phyloP scores from a whole-genome alignment of 2,113 vertebrate species.

The Coryphaenoides rupestris region DNA sequence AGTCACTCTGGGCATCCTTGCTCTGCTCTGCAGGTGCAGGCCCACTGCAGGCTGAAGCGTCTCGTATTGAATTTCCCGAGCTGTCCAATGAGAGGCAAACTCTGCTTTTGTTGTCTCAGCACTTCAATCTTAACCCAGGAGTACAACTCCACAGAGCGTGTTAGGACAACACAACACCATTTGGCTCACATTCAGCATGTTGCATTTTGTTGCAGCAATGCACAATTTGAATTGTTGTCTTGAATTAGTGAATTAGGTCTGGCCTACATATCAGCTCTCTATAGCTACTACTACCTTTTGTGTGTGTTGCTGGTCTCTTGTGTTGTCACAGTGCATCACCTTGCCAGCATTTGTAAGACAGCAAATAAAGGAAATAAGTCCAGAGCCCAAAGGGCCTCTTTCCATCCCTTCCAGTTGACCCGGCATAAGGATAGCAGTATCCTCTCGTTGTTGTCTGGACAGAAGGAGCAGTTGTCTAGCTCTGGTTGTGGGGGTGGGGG shows the following conservation, averaged over 20 bases:
- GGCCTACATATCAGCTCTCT: too few relatives aligned
- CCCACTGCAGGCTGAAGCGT: slow-evolving; percentile 15
- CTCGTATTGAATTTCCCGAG: slow-evolving; percentile 42
- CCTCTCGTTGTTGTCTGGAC: slow-evolving; percentile 28
- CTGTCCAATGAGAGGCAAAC: slow-evolving; percentile 21
- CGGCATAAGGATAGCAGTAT: slow-evolving; percentile 39
- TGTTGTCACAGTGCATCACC: too few relatives aligned
- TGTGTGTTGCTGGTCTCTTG: too few relatives aligned
- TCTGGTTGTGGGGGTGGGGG: slow-evolving; percentile 7
- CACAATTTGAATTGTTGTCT: too few relatives aligned
- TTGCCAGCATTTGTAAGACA: neutral
- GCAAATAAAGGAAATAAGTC: slow-evolving; percentile 18
- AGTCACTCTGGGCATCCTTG: too few relatives aligned
- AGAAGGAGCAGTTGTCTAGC: slow-evolving; percentile 46
- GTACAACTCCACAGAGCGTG: slow-evolving; percentile 1
- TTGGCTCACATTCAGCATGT: slow-evolving; percentile 20
- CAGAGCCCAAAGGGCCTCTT: slow-evolving; percentile 31
- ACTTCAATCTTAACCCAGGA: slow-evolving; percentile 25
- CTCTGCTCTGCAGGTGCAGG: too few relatives aligned
- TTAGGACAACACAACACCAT: slow-evolving; percentile 12
- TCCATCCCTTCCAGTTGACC: slow-evolving; percentile 27
- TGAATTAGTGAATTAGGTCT: too few relatives aligned
- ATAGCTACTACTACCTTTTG: too few relatives aligned
- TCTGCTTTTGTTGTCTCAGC: slow-evolving; percentile 30
- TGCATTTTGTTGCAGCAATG: neutral